These are phyloP conservation scores for Potorous gilbertii DNA, from an alignment of 2,797 vertebrate species.

Conservation along the genomic window DNA sequence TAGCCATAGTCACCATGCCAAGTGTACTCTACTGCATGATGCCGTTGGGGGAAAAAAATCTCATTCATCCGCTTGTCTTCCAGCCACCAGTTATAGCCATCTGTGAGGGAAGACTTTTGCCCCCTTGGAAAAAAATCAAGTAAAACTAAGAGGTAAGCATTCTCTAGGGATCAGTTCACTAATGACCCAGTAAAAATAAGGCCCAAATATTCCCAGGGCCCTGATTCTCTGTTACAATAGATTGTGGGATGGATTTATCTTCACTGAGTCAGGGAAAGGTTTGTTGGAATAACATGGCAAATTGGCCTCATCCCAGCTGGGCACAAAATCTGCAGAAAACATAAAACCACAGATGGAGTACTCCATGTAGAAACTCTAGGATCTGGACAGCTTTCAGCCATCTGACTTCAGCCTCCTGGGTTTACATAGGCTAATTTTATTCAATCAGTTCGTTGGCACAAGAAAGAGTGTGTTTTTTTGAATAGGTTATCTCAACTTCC, in stretches of 20 bases:
- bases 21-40: slow-evolving; percentile 25
- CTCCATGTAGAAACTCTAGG: slow-evolving; percentile 67
- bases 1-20: slow-evolving; percentile 65
- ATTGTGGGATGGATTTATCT: slow-evolving; percentile 54
- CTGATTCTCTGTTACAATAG: slow-evolving; percentile 35
- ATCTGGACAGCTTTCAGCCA: slow-evolving; percentile 41
- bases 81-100: slow-evolving; percentile 76
- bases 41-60: slow-evolving; percentile 65
- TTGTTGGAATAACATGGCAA: slow-evolving; percentile 63
- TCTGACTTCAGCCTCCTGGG: slow-evolving; percentile 64
- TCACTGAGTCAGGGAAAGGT: slow-evolving; percentile 59
- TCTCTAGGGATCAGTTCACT: slow-evolving; percentile 58
- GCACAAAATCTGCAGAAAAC: slow-evolving; percentile 55
- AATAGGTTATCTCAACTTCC: slow-evolving; percentile 54
- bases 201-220: slow-evolving; percentile 30
- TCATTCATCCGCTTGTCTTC: slow-evolving; percentile 77
- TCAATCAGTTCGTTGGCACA: slow-evolving; percentile 56
- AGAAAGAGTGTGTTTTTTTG: slow-evolving; percentile 46
- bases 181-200: slow-evolving; percentile 68
- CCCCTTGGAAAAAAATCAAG: slow-evolving; percentile 71
- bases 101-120: slow-evolving; percentile 74
- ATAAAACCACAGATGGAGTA: slow-evolving; percentile 73
- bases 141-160: slow-evolving; percentile 73
- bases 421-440: slow-evolving; percentile 65
- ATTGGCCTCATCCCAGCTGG: slow-evolving; percentile 54